A percentile compares a stretch with the other conserved stretches of the same genome.
Evolutionary conservation across 1,140 invertebrate species (phyloP).

Genomic region (Conus betulinus): DNA sequence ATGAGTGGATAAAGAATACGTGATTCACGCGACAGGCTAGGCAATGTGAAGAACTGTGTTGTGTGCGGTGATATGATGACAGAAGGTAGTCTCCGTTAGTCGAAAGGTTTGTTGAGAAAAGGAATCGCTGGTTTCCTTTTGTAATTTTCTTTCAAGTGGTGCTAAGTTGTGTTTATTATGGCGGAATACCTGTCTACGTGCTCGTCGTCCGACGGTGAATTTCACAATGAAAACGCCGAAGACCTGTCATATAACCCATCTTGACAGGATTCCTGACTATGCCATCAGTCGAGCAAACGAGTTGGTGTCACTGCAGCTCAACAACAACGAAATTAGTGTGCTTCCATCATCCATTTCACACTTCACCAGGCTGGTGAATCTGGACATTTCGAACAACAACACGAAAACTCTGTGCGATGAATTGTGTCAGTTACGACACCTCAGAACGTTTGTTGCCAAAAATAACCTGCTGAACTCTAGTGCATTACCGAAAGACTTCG

Average conservation of each 20-base stretch:
- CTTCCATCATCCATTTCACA: slow-evolving; percentile 71
- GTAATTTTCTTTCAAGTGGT: no score
- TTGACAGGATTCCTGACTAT: slow-evolving; percentile 68
- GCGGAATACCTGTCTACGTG: slow-evolving; percentile 27
- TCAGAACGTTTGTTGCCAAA: slow-evolving; percentile 88
- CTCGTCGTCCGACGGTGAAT: slow-evolving; percentile 58
- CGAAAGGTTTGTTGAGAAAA: neutral
- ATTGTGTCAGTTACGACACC: slow-evolving; percentile 81
- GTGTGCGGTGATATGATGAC: neutral
- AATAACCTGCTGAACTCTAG: slow-evolving; percentile 90
- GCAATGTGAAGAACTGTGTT: no score
- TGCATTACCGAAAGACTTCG: slow-evolving; percentile 90
- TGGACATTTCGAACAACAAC: slow-evolving; percentile 94
- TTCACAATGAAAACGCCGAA: slow-evolving; percentile 65
- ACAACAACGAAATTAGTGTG: slow-evolving; percentile 73
- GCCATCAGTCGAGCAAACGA: slow-evolving; percentile 51
- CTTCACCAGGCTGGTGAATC: slow-evolving; percentile 78
- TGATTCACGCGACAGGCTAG: no score
- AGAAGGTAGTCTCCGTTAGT: neutral
- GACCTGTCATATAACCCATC: slow-evolving; percentile 69
- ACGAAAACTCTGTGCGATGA: slow-evolving; percentile 85
- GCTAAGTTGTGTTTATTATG: neutral
- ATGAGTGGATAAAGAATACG: neutral
- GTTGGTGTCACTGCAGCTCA: slow-evolving; percentile 66
- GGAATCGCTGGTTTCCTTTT: neutral